Evolutionary conservation across 2,888 invertebrate genomes (phyloP).

Genomic region (Erynnis tages): DNA sequence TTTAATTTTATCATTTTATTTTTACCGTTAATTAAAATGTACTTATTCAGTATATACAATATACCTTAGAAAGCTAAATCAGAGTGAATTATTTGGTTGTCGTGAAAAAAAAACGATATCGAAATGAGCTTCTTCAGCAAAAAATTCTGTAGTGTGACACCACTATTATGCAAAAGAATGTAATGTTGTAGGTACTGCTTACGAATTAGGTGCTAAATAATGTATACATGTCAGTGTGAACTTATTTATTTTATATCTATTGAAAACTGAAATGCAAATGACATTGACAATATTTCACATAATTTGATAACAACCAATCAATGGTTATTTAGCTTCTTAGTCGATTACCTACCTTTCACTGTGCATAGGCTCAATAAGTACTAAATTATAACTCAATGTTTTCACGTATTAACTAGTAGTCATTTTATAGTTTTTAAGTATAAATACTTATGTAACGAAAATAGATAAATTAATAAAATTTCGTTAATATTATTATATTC

Average conservation of each 20-base stretch:
- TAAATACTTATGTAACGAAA: constrained; percentile 12
- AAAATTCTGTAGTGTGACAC: constrained; percentile 18
- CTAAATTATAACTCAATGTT: constrained; percentile 24
- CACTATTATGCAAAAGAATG: constrained; percentile 29
- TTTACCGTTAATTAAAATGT: no score
- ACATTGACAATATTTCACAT: constrained; percentile 70
- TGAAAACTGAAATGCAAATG: constrained; percentile 62
- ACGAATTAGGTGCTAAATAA: constrained; percentile 76
- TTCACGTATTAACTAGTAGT: constrained; percentile 33
- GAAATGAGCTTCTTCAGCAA: not conserved
- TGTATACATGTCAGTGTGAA: constrained; percentile 65
- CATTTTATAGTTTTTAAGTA: constrained; percentile 24
- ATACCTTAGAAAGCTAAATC: no score
- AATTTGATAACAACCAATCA: constrained; percentile 19
- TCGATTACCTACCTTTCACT: constrained; percentile 12
- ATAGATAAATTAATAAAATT: constrained; percentile 23
- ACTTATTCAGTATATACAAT: no score
- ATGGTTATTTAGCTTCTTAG: constrained; percentile 25
- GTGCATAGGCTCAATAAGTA: constrained; percentile 4
- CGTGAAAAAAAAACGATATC: no score
- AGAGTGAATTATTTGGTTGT: no score
- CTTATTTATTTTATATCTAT: constrained; percentile 59
- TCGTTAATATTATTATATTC: constrained; percentile 42
- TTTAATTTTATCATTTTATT: no score
- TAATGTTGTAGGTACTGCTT: constrained; percentile 64